Conservation (phyloP, 2,797 vertebrate genomes). For the Lutjanus argentimaculatus region DNA sequence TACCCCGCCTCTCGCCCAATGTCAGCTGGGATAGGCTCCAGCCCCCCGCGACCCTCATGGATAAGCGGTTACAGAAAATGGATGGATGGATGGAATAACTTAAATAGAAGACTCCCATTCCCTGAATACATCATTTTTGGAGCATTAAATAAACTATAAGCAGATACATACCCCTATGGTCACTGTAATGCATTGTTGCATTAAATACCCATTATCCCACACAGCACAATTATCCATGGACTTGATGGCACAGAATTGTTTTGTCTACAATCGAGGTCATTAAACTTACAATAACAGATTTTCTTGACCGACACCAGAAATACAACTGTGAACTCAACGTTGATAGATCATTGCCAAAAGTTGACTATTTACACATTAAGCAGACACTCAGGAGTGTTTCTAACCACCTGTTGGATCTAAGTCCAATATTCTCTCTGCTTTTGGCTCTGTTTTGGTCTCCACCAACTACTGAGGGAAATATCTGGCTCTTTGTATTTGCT, state of each 20-base stretch:
- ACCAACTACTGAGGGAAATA: no score
- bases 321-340: not conserved
- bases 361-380: not conserved
- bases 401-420: not conserved
- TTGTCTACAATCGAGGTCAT: not conserved
- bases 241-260: constrained; percentile 8
- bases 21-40: no score
- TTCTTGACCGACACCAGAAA: not conserved
- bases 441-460: no score
- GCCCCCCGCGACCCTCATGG: no score
- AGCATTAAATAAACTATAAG: constrained; percentile 10
- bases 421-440: no score
- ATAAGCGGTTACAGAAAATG: no score
- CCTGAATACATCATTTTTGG: constrained; percentile 21
- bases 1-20: no score
- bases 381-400: not conserved
- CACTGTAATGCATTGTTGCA: constrained; percentile 5
- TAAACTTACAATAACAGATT: not conserved
- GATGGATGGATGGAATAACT: constrained; percentile 26
- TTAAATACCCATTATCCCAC: constrained; percentile 25
- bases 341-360: not conserved
- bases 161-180: constrained; percentile 3
- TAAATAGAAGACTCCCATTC: constrained; percentile 3
- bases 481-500: constrained; percentile 41
- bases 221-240: constrained; percentile 11